Evolutionary conservation across 2,888 invertebrate genomes (phyloP).

Genomic region (Phoronis australis): DNA sequence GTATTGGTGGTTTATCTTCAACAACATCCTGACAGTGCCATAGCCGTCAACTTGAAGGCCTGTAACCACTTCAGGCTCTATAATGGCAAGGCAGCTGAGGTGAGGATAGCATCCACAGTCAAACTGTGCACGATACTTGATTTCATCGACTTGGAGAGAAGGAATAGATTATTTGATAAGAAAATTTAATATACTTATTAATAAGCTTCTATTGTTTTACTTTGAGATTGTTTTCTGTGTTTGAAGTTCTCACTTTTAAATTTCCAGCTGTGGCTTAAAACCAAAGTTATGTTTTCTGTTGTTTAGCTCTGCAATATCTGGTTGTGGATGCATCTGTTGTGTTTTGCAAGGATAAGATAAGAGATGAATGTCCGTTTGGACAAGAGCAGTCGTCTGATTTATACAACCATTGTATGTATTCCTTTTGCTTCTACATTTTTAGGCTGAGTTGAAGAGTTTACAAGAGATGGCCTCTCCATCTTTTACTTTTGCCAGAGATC

Average conservation of each 20-base stretch:
- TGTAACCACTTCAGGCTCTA: constrained; percentile 80
- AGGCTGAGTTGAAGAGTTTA: constrained; percentile 75
- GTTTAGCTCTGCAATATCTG: no score
- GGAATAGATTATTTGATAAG: no score
- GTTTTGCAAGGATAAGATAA: no score
- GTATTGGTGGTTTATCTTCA: constrained; percentile 89
- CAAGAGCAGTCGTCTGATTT: no score
- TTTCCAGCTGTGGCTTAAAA: no score
- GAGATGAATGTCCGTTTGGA: no score
- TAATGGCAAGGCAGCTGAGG: constrained; percentile 89
- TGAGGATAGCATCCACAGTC: constrained; percentile 19
- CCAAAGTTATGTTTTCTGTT: no score
- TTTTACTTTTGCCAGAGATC: constrained; percentile 76
- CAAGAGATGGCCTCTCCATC: constrained; percentile 65
- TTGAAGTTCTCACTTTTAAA: background rate
- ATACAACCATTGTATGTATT: no score
- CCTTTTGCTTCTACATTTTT: no score
- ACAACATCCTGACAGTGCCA: constrained; percentile 85
- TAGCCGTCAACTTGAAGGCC: constrained; percentile 88
- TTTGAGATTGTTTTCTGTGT: background rate
- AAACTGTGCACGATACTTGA: background rate
- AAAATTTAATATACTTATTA: no score
- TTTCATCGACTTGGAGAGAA: no score
- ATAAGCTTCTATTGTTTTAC: background rate
- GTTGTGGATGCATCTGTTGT: no score